Base-by-base conservation (phyloP, 2,113 vertebrate species). In the Podarcis cretensis region DNA sequence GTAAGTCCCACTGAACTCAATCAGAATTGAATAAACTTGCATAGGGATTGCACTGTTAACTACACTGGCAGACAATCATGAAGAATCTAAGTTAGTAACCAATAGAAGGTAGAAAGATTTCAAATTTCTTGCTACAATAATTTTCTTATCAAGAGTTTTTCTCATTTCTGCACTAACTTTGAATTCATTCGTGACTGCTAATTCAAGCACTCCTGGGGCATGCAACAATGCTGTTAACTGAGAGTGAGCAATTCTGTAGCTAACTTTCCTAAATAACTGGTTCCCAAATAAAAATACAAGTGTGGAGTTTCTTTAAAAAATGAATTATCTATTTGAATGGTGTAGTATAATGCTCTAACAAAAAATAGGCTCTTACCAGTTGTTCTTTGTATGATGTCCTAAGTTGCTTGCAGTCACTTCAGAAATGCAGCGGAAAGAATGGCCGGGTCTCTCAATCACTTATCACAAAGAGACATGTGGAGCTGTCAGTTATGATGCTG, bases 331-430 rank as follows among this genome's bases (percentile, higher is more conserved):
- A 27, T 71, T 48, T 86, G 32, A 78, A 75, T 65, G 32, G 25
- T 84, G 78, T 71, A 91, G 48, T 84, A 81, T 16, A 90, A 92
- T 66, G 16, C 10, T 87, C 5, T n/a, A 69, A 87, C 57, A 37
- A 88, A 87, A n/a, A 25, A 37, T 37, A 37, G 1, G 0, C 89
- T 90, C 96, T 97, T 96, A 97, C 96, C 96, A 91, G 91, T 87
- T 89, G 92, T 79, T 91, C 9, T n/a, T 87, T 79, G 10, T 40
- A 20, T 78, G 59, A 81, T 88, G 91, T 95, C 92, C 93, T 92
- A 43, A 85, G 83, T 86, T 91, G 90, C 85, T 96, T 92, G 93
- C 85, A 85, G 94, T 90, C 94, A 86, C 89, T 73, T 92, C 90
- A 83, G 90, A 94, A 96, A 91, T 94, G 94, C 93, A 92, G 91